A percentile compares a stretch with the other conserved stretches of the same genome.
Evolutionary conservation across 2,888 invertebrate species (phyloP).

Genomic region (Incurvaria masculella): DNA sequence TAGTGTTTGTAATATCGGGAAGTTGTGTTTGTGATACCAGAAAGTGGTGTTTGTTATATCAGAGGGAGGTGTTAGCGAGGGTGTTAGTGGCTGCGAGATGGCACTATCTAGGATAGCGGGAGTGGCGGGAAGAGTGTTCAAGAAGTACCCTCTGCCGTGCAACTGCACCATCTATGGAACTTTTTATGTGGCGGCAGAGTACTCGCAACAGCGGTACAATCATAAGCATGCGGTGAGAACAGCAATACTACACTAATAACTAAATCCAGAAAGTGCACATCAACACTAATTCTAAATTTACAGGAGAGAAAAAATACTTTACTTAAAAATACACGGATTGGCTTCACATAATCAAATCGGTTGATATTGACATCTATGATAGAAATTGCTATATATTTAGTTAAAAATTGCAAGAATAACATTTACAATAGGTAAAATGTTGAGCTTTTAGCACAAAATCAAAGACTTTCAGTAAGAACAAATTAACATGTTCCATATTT

Average conservation of each 20-base stretch:
- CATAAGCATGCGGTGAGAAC: conserved; percentile 63
- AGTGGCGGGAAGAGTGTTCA: conserved; percentile 26
- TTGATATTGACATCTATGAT: too few relatives aligned
- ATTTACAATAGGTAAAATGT: too few relatives aligned
- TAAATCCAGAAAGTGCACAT: background rate
- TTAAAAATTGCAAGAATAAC: too few relatives aligned
- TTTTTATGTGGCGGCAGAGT: conserved; percentile 76
- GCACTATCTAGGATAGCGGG: conserved; percentile 1
- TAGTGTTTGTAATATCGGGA: too few relatives aligned
- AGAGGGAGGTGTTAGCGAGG: too few relatives aligned
- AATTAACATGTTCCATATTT: too few relatives aligned
- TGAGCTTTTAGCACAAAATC: too few relatives aligned
- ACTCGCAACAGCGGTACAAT: conserved; percentile 72
- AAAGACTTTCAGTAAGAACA: too few relatives aligned
- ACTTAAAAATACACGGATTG: background rate
- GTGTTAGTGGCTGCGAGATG: background rate
- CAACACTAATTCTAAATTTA: conserved; percentile 3
- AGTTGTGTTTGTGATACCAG: too few relatives aligned
- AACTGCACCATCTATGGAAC: conserved; percentile 68
- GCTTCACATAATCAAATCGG: too few relatives aligned
- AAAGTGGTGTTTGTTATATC: too few relatives aligned
- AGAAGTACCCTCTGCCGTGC: conserved; percentile 48
- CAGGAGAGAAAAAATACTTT: background rate
- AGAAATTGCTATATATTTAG: too few relatives aligned
- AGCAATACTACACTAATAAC: background rate